Conservation (phyloP, 2,888 invertebrate genomes). For the Drosophila greeni region DNA sequence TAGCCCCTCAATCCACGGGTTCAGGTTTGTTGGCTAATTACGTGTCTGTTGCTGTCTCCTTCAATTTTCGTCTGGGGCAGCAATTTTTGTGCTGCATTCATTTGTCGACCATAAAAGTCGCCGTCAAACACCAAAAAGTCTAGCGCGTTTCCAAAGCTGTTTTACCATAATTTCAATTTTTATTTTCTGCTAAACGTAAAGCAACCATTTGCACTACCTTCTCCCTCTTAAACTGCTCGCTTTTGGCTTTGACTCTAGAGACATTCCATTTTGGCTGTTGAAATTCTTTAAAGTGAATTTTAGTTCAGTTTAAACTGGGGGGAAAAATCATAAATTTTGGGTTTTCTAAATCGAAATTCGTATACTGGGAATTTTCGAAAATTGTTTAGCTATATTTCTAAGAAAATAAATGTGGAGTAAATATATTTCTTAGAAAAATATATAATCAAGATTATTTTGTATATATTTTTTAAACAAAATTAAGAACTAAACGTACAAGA, state of each 20-base stretch:
- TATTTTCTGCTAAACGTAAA: slow-evolving; percentile 28
- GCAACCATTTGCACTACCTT: slow-evolving; percentile 19
- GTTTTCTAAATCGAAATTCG: background rate
- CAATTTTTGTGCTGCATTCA: slow-evolving; percentile 66
- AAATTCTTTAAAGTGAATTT: slow-evolving; percentile 16
- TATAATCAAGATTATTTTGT: too few species aligned
- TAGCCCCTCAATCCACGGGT: slow-evolving; percentile 4
- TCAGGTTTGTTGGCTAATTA: slow-evolving; percentile 59
- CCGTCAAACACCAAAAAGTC: slow-evolving; percentile 62
- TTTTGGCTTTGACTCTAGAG: slow-evolving; percentile 16
- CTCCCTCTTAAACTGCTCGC: slow-evolving; percentile 12
- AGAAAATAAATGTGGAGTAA: background rate
- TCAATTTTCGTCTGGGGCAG: slow-evolving; percentile 67
- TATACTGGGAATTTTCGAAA: background rate
- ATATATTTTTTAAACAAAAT: background rate
- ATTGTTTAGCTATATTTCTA: background rate
- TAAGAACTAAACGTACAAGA: background rate
- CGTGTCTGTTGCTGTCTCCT: slow-evolving; percentile 69
- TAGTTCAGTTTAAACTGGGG: background rate
- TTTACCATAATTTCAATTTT: slow-evolving; percentile 65
- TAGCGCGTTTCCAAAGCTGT: slow-evolving; percentile 48
- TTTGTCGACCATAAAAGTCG: slow-evolving; percentile 72
- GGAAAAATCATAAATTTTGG: too few species aligned
- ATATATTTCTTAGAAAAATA: background rate
- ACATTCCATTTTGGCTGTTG: slow-evolving; percentile 26